Conservation (phyloP, 2,888 invertebrate genomes). For the Operophtera brumata region DNA sequence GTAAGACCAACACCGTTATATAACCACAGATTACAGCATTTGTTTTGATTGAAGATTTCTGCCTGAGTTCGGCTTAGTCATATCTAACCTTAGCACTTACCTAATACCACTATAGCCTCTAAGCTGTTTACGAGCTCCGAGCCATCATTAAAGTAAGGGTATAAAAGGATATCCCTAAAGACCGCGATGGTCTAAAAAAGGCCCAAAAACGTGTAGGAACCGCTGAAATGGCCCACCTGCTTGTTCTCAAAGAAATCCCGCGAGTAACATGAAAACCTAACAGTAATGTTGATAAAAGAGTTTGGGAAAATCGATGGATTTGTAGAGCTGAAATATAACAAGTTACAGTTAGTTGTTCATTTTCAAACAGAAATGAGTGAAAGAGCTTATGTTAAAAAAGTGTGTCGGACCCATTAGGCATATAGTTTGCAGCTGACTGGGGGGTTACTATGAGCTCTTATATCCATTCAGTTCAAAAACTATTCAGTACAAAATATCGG, state of each 20-base stretch:
- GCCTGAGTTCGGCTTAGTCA: no score
- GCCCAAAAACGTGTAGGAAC: conserved; percentile 1
- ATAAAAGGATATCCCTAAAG: conserved; percentile 19
- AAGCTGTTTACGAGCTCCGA: conserved; percentile 18
- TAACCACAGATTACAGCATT: no score
- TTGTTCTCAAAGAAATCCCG: conserved; percentile 22
- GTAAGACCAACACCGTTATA: no score
- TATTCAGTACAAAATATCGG: no score
- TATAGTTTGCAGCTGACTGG: no score
- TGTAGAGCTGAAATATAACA: background rate
- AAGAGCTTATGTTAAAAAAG: no score
- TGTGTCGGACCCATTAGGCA: no score
- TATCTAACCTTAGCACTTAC: background rate
- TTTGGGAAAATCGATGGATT: background rate
- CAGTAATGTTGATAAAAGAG: conserved; percentile 6
- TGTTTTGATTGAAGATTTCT: no score
- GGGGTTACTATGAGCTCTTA: no score
- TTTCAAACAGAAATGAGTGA: no score
- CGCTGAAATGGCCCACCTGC: conserved; percentile 24
- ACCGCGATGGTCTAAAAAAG: conserved; percentile 10
- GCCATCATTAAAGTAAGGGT: conserved; percentile 18
- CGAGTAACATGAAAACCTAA: conserved; percentile 10
- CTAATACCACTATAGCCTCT: background rate
- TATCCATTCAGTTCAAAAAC: no score
- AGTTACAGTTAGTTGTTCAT: background rate